Percentiles rank a stretch among this genome's conserved stretches.
Conservation (phyloP, 2,888 invertebrate genomes). For the Danaus chrysippus region DNA sequence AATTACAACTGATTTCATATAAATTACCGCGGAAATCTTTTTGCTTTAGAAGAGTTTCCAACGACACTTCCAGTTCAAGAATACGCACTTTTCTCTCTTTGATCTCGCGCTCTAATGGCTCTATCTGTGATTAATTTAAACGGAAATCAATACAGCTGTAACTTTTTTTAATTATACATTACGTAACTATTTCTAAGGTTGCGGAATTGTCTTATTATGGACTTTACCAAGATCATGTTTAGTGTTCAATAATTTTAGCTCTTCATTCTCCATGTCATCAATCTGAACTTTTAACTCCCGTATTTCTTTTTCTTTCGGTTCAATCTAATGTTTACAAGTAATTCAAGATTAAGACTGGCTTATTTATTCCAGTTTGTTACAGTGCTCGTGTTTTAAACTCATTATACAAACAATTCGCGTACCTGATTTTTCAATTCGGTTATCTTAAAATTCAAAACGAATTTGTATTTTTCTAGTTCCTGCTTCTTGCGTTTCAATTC, state of each 20-base stretch:
- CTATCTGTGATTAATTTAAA: constrained; percentile 79
- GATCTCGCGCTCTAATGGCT: constrained; percentile 91
- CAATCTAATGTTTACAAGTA: constrained; percentile 78
- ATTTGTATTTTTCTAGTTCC: constrained; percentile 94
- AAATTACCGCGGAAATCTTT: constrained; percentile 80
- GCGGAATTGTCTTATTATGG: constrained; percentile 10
- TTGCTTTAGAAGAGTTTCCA: constrained; percentile 87
- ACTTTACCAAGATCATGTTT: constrained; percentile 71
- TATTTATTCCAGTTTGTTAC: not conserved
- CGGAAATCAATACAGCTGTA: constrained; percentile 60
- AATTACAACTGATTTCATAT: constrained; percentile 67
- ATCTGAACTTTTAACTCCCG: constrained; percentile 89
- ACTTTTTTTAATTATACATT: constrained; percentile 50
- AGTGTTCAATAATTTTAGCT: constrained; percentile 80
- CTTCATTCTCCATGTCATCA: constrained; percentile 90
- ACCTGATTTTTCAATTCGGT: constrained; percentile 89
- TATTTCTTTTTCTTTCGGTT: constrained; percentile 90
- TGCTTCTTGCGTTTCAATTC: constrained; percentile 91
- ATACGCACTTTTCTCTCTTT: constrained; percentile 90
- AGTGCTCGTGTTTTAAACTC: not conserved
- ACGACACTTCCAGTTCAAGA: constrained; percentile 89
- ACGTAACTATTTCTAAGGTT: constrained; percentile 12
- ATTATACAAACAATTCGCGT: not conserved
- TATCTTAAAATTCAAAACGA: constrained; percentile 93
- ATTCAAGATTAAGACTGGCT: not conserved